Evolutionary conservation across 1,140 invertebrate genomes (phyloP).

Genomic region (Megalopta genalis): DNA sequence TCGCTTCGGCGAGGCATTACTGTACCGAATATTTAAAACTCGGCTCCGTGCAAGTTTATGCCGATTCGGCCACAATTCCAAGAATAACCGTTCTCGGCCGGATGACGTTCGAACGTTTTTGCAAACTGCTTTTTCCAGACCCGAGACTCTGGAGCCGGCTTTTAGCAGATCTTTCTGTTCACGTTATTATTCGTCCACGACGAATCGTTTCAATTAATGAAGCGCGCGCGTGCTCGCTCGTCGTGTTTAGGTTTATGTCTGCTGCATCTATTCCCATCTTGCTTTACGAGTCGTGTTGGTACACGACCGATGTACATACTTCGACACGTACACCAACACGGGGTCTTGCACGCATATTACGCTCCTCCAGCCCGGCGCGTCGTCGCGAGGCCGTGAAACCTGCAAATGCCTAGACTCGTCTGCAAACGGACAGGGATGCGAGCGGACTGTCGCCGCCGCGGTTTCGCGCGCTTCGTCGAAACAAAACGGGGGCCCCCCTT

Average conservation of each 20-base stretch:
- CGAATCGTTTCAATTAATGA: slow-evolving; percentile 29
- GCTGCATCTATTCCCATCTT: not conserved
- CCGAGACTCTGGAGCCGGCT: too few relatives aligned
- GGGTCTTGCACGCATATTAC: not conserved
- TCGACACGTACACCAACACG: too few relatives aligned
- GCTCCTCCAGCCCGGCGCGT: not conserved
- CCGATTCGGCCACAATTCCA: not conserved
- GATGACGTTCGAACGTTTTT: not conserved
- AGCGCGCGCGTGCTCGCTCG: not conserved
- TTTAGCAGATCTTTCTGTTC: too few relatives aligned
- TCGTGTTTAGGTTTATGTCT: not conserved
- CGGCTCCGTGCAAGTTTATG: not conserved
- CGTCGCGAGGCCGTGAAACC: slow-evolving; percentile 19
- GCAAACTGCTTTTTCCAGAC: not conserved
- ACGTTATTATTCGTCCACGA: not conserved
- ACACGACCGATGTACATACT: not conserved
- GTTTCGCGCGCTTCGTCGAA: slow-evolving; percentile 42
- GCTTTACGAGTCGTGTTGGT: not conserved
- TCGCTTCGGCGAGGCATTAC: too few relatives aligned
- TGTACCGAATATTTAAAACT: not conserved
- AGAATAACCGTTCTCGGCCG: slow-evolving; percentile 7
- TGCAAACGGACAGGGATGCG: slow-evolving; percentile 2
- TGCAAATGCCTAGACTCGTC: not conserved
- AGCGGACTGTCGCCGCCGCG: slow-evolving; percentile 11
- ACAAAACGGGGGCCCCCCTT: slow-evolving; percentile 8